Base-by-base conservation (phyloP, 1,140 invertebrate species). In the Capitella teleta region DNA sequence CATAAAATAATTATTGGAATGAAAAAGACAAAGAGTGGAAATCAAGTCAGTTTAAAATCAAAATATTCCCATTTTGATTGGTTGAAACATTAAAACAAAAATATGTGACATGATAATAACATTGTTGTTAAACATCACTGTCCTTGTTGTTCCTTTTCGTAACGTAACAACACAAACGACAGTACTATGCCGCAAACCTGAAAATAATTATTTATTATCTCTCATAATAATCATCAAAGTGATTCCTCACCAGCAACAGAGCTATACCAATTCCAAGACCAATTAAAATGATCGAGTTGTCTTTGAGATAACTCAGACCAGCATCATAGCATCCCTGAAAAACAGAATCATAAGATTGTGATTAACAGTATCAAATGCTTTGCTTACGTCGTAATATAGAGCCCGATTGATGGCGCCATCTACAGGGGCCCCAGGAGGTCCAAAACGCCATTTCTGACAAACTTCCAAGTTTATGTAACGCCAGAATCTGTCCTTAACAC, bases 291-390 rank as follows among this genome's bases (percentile, higher is more conserved):
- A n/a, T 45, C 12, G 51, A 30, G 30, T 52, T 52, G 26, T 34
- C 51, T 8, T 26, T 25, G 6, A 52, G 30, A 30, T 52, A 52
- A 4, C 24, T 24, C 14, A 47, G 30, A 5, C 44, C 51, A 24
- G 44, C 44, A 48, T 48, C 45, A 38, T 37, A 52, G 32, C 51
- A 52, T 28, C 51, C 51, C 45, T 51, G 26, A 44, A 43, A 44
- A 6, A 10, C 10, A 19, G 8, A 19, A 41, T n/a, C 10, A 41
- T 10, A 41, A n/a, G 10, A 41, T n/a, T 41, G 19, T 19, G 16
- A 34, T 19, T 10, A 41, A 41, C 18, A 19, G 12, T 41, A n/a
- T 14, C 12, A 41, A 41, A n/a, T n/a, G 6, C 6, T 18, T 12
- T 14, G 36, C 49, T 45, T 21, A 51, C 49, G 36, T 52, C 23